These are phyloP conservation scores for Podocnemis expansa DNA, from an alignment of 2,113 vertebrate species.

Conservation along the genomic window DNA sequence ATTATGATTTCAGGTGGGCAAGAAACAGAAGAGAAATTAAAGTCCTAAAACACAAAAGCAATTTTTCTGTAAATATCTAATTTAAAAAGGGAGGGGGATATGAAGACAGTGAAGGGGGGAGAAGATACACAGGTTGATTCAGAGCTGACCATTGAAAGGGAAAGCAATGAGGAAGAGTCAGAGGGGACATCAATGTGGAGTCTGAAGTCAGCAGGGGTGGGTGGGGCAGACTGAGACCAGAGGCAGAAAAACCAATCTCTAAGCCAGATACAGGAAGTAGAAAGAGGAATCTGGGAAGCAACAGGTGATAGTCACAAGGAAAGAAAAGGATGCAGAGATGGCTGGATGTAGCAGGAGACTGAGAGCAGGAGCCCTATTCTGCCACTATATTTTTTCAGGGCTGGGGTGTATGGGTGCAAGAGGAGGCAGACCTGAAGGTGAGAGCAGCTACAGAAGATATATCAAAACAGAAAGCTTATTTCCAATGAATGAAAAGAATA, in stretches of 20 bases:
- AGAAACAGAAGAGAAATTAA: neutral
- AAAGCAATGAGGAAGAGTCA: slow-evolving; percentile 3
- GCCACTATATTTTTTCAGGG: neutral
- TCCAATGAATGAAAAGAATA: slow-evolving; percentile 8
- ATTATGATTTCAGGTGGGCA: neutral
- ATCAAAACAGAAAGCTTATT: neutral
- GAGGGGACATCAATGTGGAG: neutral
- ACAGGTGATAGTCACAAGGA: neutral
- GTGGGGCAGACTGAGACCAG: neutral
- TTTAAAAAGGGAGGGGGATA: neutral
- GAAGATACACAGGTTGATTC: neutral
- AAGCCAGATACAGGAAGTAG: neutral
- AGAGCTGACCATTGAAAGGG: neutral
- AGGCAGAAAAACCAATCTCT: neutral
- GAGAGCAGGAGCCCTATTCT: neutral
- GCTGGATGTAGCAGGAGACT: neutral
- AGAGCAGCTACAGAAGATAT: neutral
- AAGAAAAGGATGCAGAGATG: neutral
- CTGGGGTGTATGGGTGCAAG: neutral
- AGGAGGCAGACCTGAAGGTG: neutral
- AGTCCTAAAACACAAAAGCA: neutral
- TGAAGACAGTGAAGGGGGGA: neutral
- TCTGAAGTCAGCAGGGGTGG: rapidly evolving
- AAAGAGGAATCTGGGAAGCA: neutral
- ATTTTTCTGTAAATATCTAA: neutral